Percentiles rank a stretch among this genome's conserved stretches.
These are phyloP conservation scores for Lamellibrachia columna DNA, from an alignment of 2,888 invertebrate species.

Conservation along the genomic window DNA sequence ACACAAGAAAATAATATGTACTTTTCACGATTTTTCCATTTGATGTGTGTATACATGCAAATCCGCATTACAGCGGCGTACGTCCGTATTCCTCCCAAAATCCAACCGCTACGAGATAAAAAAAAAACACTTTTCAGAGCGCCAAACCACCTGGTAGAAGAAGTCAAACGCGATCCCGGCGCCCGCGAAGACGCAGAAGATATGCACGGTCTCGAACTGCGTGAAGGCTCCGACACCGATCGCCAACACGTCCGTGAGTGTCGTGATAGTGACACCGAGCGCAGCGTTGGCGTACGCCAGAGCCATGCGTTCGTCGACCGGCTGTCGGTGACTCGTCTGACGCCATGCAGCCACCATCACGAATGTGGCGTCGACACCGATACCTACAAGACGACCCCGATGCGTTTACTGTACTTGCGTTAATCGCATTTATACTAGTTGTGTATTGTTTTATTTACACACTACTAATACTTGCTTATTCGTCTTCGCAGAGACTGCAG, in stretches of 20 bases:
- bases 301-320: not conserved
- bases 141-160: constrained; percentile 35
- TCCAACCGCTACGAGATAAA: not conserved
- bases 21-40: no score
- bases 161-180: constrained; percentile 20
- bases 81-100: no score
- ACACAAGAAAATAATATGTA: no score
- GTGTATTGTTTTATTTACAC: not conserved
- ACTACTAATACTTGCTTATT: no score
- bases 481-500: not conserved
- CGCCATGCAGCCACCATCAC: not conserved
- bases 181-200: not conserved
- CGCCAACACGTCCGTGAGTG: not conserved
- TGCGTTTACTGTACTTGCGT: not conserved
- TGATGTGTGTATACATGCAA: no score
- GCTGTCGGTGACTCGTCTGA: not conserved
- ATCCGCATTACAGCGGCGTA: no score
- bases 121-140: not conserved
- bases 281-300: not conserved
- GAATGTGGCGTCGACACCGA: not conserved
- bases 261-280: not conserved
- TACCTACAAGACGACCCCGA: not conserved
- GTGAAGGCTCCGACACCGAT: not conserved
- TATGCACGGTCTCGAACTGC: not conserved
- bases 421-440: not conserved